Conservation (phyloP, 2,113 vertebrate species). For the Phasianus colchicus region DNA sequence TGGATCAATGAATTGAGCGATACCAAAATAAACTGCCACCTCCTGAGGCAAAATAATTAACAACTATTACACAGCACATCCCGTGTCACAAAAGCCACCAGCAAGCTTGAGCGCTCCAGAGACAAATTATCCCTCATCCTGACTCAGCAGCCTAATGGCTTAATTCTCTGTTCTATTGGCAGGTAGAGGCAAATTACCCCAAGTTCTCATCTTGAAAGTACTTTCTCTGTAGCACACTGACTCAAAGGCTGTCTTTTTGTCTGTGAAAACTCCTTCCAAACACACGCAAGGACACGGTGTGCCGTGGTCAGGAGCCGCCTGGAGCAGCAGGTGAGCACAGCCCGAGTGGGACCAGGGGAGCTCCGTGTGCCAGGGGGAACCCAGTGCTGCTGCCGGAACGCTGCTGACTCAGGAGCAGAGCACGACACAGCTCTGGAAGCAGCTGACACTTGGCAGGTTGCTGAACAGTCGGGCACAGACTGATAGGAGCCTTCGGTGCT, state of each 20-base stretch:
- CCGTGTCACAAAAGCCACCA: not conserved
- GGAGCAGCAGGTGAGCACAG: not conserved
- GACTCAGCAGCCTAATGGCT: not conserved
- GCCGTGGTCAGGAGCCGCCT: rapidly evolving
- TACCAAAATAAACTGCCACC: constrained; percentile 24
- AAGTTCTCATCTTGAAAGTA: not conserved
- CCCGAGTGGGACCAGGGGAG: rapidly evolving
- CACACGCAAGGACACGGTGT: not conserved
- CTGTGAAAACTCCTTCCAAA: not conserved
- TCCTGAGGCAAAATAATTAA: constrained; percentile 28
- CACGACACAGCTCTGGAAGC: not conserved
- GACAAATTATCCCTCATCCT: not conserved
- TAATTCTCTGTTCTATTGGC: not conserved
- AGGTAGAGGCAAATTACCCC: constrained; percentile 5
- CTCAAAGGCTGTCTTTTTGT: not conserved
- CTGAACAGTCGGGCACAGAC: not conserved
- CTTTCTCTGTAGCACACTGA: not conserved
- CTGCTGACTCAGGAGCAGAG: not conserved
- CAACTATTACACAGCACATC: not conserved
- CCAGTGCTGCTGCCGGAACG: rapidly evolving
- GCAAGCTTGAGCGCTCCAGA: not conserved
- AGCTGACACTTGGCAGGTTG: not conserved
- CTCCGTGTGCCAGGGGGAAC: not conserved
- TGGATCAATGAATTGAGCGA: not conserved
- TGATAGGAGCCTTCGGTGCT: not conserved